Evolutionary conservation across 2,888 invertebrate genomes (phyloP), one percentile per base, ranked within the genome.

Genomic region (Macrosoma leucophasiata): DNA sequence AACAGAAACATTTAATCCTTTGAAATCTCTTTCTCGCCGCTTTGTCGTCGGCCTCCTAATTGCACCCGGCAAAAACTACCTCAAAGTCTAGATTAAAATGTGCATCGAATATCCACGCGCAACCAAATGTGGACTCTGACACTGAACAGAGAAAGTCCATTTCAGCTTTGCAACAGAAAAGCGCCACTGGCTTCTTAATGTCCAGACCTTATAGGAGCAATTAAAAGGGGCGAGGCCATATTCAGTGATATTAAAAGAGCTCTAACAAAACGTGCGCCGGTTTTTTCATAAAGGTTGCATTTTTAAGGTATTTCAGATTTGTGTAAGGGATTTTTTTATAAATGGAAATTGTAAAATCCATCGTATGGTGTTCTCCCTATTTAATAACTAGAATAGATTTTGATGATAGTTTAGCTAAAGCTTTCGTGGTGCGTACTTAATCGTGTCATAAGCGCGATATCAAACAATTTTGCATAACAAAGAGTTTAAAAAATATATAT

Each of bases 1-100:
- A 72, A 73, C 68, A 68, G 64, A 68, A 77, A 69, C 70, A 68
- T 73, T 76, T 70, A 74, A 76, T 72, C 68, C 67, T 63, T 64
- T 61, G 58, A 57, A 62, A 66, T 64, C 68, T 69, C 62, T 62
- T 55, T 55, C 44, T 54, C n/a, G n/a, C 52, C 47, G 55, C 67
- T 65, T 62, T 69, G 70, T 66, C 67, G 62, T 50, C 46, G 52
- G n/a, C 48, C 43, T 50, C 59, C 65, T 78, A 74, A 73, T 76
- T 76, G 68, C 67, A 54, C 53, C 45, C 43, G 46, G 62, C 68
- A 70, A 70, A 71, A 71, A 75, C 56, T 66, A 61, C 62, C 58
- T 56, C 62, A 53, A 58, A 62, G 63, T 65, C 66, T 62, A 66
- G 68, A 75, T 74, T 73, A 68, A 73, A 74, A 69, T 61, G 62